These are phyloP conservation scores for Centropristis striata DNA, from an alignment of 2,113 vertebrate species.

Conservation along the genomic window DNA sequence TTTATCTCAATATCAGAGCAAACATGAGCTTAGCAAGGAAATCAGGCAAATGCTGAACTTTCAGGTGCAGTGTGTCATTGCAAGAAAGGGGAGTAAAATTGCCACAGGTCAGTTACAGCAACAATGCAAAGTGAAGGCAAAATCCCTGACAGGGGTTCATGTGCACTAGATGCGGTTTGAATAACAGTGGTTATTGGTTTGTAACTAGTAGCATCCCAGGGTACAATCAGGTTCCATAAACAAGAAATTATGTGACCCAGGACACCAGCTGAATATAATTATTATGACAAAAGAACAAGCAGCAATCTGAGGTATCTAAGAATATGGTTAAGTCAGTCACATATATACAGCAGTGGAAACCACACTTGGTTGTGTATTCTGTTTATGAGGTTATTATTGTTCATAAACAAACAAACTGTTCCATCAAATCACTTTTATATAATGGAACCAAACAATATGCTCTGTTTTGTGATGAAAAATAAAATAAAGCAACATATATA, in stretches of 20 bases:
- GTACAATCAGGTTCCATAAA: neutral
- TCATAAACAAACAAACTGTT: too few relatives aligned
- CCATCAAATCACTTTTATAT: too few relatives aligned
- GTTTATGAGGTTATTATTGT: neutral
- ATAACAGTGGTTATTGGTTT: neutral
- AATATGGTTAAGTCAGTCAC: neutral
- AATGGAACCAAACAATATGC: too few relatives aligned
- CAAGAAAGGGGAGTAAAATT: conserved; percentile 41
- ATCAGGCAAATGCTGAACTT: neutral
- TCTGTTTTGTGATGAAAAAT: too few relatives aligned
- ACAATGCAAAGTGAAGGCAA: conserved; percentile 11
- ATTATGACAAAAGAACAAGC: neutral
- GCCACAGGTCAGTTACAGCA: neutral
- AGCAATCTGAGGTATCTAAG: neutral
- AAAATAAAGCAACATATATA: too few relatives aligned
- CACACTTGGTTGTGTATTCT: neutral
- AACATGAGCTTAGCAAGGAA: neutral
- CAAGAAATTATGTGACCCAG: neutral
- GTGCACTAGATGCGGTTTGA: neutral
- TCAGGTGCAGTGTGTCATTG: neutral
- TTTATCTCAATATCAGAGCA: neutral
- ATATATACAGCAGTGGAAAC: too few relatives aligned
- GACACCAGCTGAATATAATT: neutral
- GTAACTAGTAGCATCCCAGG: neutral
- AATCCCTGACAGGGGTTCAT: neutral